Conservation (phyloP, 2,888 invertebrate species). For the Myopa tessellatipennis region DNA sequence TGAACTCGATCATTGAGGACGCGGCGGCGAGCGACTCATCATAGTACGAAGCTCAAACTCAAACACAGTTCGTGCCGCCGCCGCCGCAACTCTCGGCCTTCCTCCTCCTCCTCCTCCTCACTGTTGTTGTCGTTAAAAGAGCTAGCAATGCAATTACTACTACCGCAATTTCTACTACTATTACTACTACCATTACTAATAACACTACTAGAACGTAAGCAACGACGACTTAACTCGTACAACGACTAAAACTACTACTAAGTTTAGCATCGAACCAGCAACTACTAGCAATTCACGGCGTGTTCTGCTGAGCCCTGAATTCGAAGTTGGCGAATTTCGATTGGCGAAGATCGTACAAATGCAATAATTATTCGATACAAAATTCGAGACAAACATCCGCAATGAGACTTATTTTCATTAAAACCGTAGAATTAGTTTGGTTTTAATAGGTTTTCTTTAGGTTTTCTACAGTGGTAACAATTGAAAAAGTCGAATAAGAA, state of each 20-base stretch:
- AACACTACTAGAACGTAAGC: constrained; percentile 27
- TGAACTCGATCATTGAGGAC: constrained; percentile 69
- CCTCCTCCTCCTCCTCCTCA: constrained; percentile 1
- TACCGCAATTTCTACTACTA: constrained; percentile 21
- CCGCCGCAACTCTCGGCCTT: constrained; percentile 4
- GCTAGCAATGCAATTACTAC: constrained; percentile 29
- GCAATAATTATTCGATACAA: constrained; percentile 20
- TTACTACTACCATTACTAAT: constrained; percentile 25
- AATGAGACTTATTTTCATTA: constrained; percentile 17
- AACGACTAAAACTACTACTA: constrained; percentile 13
- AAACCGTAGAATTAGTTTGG: constrained; percentile 10
- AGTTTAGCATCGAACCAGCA: not conserved
- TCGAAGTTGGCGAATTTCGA: constrained; percentile 10
- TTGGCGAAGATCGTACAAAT: constrained; percentile 18
- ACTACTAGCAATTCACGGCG: not conserved
- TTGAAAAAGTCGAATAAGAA: constrained; percentile 1
- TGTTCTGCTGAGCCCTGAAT: constrained; percentile 15
- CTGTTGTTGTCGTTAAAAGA: constrained; percentile 43
- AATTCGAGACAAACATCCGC: not conserved
- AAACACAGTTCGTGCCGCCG: constrained; percentile 33
- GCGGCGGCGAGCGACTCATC: constrained; percentile 68
- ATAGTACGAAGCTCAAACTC: constrained; percentile 63
- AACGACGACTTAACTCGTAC: constrained; percentile 15
- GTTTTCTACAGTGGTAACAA: constrained; percentile 25
- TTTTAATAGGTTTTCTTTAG: constrained; percentile 11